Evolutionary conservation across 2,888 invertebrate genomes (phyloP), one percentile per base, ranked within the genome.

Genomic region (Caenorhabditis wallacei): DNA sequence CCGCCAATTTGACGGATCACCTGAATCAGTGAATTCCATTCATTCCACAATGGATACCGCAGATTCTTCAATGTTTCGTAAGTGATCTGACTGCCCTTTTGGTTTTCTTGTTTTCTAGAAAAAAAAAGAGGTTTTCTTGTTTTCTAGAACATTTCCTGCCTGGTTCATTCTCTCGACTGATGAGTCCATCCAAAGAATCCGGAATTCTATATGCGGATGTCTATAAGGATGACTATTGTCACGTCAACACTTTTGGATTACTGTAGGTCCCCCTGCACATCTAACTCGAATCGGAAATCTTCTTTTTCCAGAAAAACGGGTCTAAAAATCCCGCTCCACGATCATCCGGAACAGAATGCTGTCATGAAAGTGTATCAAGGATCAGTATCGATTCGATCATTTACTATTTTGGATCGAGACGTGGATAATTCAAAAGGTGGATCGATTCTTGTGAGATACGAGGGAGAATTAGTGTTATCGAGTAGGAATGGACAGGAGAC

Each of bases 331-430:
- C 90, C 90, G 0, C 80, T 90, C 11, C 90, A 90, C 72, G 84
- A 90, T 71, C 90, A 90, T 74, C 89, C 86, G 8, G 54, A 69
- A 8, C 87, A 87, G 75, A 74, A 82, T 68, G 90, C 88, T 8
- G 84, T 88, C 71, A 84, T 90, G 79, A 84, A 86, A 56, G 87
- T 88, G 13, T 53, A 89, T 18, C 80, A 82, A 40, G 89, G 89
- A 18, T 69, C 75, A 1, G 64, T 90, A 1, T 59, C 26, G 24
- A 72, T 89, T n/a, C 35, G 78, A 43, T 76, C 71, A 0, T 71
- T 59, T 11, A 24, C 70, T 7, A 22, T 71, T 35, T 10, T 71
- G 11, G 30, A 63, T 7, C 18, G 46, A 11, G 24, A 20, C 1
- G 35, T 48, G 46, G 46, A 48, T 2, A 8, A 43, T 48, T 13